These are phyloP conservation scores for Lasioglossum pauxillum DNA, from an alignment of 2,888 invertebrate genomes.

Conservation along the genomic window DNA sequence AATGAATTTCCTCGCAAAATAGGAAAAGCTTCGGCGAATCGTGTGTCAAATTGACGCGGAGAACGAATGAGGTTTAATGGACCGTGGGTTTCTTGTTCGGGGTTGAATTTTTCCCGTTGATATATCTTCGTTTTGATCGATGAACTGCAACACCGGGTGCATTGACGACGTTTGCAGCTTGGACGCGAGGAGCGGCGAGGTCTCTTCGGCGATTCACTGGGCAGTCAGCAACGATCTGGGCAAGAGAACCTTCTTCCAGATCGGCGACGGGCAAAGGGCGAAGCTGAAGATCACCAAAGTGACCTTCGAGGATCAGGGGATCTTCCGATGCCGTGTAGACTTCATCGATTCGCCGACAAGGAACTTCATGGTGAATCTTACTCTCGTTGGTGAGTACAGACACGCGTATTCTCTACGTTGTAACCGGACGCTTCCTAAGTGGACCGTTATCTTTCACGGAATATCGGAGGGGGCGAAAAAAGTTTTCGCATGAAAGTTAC, in stretches of 20 bases:
- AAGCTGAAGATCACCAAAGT: conserved; percentile 91
- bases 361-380: conserved; percentile 94
- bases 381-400: conserved; percentile 91
- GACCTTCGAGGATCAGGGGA: conserved; percentile 90
- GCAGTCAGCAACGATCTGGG: conserved; percentile 92
- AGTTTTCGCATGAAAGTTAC: conserved; percentile 1
- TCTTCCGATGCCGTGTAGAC: conserved; percentile 95
- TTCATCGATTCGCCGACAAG: conserved; percentile 95
- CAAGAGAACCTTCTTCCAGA: conserved; percentile 90
- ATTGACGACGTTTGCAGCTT: conserved; percentile 85
- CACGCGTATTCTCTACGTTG: neutral
- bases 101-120: neutral
- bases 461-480: neutral
- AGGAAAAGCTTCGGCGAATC: neutral
- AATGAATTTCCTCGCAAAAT: neutral
- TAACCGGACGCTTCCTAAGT: neutral
- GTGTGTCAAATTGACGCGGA: neutral
- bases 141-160: neutral
- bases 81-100: neutral
- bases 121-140: neutral
- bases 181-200: conserved; percentile 91
- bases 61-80: neutral
- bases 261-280: conserved; percentile 88
- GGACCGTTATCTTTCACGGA: neutral
- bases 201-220: conserved; percentile 89